Conservation (phyloP, 2,113 vertebrate species). For the Vulpes ferrilata region DNA sequence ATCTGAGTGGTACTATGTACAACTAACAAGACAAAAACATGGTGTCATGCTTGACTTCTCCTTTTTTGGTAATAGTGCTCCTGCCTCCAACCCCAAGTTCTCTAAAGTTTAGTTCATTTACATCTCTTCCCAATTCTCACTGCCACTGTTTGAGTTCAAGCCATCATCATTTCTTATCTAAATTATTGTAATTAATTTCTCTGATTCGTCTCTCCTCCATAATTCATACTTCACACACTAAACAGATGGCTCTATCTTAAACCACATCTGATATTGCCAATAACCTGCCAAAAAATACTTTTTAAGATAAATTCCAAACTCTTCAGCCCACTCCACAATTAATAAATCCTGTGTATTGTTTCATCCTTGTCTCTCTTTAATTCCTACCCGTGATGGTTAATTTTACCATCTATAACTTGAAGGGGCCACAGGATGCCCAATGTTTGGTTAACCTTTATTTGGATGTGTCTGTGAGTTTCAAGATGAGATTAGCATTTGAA, state of each 20-base stretch:
- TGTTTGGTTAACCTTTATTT: background rate
- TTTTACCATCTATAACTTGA: background rate
- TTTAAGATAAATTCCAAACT: slow-evolving; percentile 38
- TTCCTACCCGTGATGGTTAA: background rate
- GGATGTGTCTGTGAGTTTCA: background rate
- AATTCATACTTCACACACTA: background rate
- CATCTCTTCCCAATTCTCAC: background rate
- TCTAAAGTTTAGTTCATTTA: background rate
- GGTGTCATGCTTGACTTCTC: background rate
- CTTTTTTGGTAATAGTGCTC: background rate
- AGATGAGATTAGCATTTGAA: background rate
- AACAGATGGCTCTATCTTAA: background rate
- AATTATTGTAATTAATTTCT: background rate
- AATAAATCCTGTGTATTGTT: background rate
- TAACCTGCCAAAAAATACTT: background rate
- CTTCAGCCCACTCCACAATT: background rate
- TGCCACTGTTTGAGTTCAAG: background rate
- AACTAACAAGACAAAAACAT: background rate
- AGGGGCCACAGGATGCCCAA: background rate
- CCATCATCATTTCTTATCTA: background rate
- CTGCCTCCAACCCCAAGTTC: background rate
- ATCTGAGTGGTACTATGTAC: background rate
- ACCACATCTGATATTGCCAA: background rate
- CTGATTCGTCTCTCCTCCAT: background rate
- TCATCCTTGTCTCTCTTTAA: background rate